Conservation (phyloP, 2,113 vertebrate genomes). For the Misgurnus anguillicaudatus region DNA sequence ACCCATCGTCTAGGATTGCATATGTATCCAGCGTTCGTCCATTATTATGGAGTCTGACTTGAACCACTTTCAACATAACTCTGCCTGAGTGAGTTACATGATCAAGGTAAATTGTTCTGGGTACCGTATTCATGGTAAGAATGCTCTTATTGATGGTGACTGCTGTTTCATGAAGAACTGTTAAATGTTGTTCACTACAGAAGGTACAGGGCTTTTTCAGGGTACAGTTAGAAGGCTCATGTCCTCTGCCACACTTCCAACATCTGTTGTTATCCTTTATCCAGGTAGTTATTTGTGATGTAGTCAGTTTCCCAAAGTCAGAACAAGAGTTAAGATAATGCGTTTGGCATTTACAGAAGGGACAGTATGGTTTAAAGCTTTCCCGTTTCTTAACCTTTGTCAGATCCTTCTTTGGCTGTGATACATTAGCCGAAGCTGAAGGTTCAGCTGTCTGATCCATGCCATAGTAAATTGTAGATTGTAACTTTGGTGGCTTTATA, state of each 20-base stretch:
- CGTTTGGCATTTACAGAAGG: not conserved
- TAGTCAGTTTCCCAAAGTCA: not conserved
- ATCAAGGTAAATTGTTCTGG: not conserved
- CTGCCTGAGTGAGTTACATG: too few species aligned
- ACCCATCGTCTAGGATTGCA: not conserved
- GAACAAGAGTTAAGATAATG: constrained; percentile 3
- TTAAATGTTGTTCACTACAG: not conserved
- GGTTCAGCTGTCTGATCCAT: too few species aligned
- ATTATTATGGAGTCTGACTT: not conserved
- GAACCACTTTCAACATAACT: not conserved
- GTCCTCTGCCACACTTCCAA: too few species aligned
- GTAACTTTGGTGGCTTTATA: too few species aligned
- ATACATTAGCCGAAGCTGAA: too few species aligned
- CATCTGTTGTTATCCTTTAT: too few species aligned
- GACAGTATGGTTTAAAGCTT: too few species aligned
- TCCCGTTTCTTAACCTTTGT: too few species aligned
- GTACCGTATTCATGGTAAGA: not conserved
- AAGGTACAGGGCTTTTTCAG: not conserved
- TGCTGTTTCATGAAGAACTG: not conserved
- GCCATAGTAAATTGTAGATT: too few species aligned
- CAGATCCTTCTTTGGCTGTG: too few species aligned
- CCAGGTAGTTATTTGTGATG: too few species aligned
- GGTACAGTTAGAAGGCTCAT: not conserved
- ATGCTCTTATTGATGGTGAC: not conserved
- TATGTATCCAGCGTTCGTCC: not conserved